Evolutionary conservation across 1,140 invertebrate genomes (phyloP), one percentile per base, ranked within the genome.

Genomic region (Dolichoris vasculosae): DNA sequence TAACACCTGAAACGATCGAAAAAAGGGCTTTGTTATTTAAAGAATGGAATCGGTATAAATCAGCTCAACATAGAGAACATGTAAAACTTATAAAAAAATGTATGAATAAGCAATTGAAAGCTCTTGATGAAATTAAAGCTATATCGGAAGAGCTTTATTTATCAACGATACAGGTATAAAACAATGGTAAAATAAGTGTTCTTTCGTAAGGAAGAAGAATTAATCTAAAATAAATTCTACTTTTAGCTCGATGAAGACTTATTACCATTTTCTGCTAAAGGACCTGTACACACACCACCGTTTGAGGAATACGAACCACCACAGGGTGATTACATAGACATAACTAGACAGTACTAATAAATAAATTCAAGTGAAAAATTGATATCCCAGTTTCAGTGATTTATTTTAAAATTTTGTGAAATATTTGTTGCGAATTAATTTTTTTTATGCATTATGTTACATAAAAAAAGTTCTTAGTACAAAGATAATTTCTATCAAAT

Each of bases 301-400:
- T 97, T 98, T 78, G 93, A 96, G 88, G 94, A 95, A 86, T 98
- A 97, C 91, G 94, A 95, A 3, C 94, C 94, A 83, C 96, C 96
- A 0, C 97, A 98, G 93, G 98, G 98, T 35, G 97, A 98, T 89
- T 98, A 97, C 89, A 91, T 95, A n/a, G 96, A 98, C 90, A 93
- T 96, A 35, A 96, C 97, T 0, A 96, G 95, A 92, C 97, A 97
- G 90, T 98, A 85, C 64, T 87, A 88, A 0, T 92, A 90, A 79
- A 91, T 92, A 87, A 15, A 40, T 30, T n/a, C 26, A 40, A 11
- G 30, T 0, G 0, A 63, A 40, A 63, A 77, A 77, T 0, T 0
- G 32, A 38, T 38, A n/a, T n/a, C n/a, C n/a, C 17, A 32, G 7
- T 0, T 69, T 35, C 6, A 43, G 9, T 40, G 26, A n/a, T 17